Evolutionary conservation across 2,888 invertebrate genomes (phyloP).

Genomic region (Hyles lineata): DNA sequence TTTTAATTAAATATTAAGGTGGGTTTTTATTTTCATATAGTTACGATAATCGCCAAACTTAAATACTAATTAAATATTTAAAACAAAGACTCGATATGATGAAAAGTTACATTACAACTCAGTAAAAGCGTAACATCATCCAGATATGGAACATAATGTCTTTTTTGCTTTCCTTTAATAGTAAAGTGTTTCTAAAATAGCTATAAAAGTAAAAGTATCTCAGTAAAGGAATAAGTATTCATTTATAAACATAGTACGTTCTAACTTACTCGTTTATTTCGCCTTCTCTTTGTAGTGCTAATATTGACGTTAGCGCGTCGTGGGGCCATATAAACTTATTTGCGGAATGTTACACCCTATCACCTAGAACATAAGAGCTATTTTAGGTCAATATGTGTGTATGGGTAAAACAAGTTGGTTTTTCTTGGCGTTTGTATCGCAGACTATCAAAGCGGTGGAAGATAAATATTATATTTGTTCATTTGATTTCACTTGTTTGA

Average conservation of each 20-base stretch:
- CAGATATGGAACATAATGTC: no score
- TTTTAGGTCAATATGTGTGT: slow-evolving; percentile 27
- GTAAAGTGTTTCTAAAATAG: no score
- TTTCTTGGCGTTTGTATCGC: slow-evolving; percentile 27
- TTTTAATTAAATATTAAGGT: no score
- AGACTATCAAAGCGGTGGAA: neutral
- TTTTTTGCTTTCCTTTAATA: no score
- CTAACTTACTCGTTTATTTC: slow-evolving; percentile 38
- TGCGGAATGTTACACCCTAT: slow-evolving; percentile 25
- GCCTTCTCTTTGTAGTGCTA: slow-evolving; percentile 54
- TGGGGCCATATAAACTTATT: slow-evolving; percentile 22
- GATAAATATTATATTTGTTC: slow-evolving; percentile 30
- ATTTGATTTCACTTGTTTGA: slow-evolving; percentile 17
- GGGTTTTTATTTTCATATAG: no score
- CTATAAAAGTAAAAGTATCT: no score
- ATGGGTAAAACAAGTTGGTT: neutral
- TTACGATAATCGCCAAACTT: no score
- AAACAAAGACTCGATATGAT: no score
- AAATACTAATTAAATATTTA: no score
- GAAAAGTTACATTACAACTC: no score
- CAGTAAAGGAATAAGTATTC: neutral
- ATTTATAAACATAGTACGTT: neutral
- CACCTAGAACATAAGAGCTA: slow-evolving; percentile 19
- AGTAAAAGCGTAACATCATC: no score
- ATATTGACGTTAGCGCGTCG: slow-evolving; percentile 52